Conservation (phyloP, 2,113 vertebrate genomes). For the Salvelinus alpinus region DNA sequence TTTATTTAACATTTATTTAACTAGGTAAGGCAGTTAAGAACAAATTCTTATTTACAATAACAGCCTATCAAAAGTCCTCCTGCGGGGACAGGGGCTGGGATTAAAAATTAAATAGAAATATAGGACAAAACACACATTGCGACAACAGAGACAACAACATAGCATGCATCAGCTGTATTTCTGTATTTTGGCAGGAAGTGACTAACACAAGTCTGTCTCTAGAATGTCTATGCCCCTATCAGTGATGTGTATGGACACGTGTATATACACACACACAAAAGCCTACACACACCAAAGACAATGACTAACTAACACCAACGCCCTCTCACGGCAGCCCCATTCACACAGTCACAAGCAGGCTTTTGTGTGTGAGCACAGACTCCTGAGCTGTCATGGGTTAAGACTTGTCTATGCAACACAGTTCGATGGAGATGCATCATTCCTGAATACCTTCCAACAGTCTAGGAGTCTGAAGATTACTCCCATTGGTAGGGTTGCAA, state of each 20-base stretch:
- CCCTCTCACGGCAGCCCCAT: neutral
- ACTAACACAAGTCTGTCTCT: slow-evolving; percentile 11
- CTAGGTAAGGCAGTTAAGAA: no score
- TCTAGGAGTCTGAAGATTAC: neutral
- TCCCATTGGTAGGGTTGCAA: neutral
- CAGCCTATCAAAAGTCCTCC: no score
- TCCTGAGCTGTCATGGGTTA: neutral
- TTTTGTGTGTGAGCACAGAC: neutral
- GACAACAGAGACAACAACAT: no score
- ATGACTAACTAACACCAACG: neutral
- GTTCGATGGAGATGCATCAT: neutral
- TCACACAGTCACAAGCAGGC: neutral
- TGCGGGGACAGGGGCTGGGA: no score
- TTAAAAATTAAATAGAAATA: no score
- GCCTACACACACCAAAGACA: neutral
- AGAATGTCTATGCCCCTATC: neutral
- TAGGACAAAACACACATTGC: no score
- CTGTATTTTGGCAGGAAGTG: slow-evolving; percentile 1
- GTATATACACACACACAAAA: neutral
- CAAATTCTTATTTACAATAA: no score
- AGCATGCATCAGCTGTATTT: neutral
- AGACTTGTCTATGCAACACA: neutral
- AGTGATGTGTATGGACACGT: neutral
- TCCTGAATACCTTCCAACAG: neutral
- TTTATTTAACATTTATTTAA: no score